Conservation (phyloP, 1,140 invertebrate genomes). For the Lanistes nyassanus region DNA sequence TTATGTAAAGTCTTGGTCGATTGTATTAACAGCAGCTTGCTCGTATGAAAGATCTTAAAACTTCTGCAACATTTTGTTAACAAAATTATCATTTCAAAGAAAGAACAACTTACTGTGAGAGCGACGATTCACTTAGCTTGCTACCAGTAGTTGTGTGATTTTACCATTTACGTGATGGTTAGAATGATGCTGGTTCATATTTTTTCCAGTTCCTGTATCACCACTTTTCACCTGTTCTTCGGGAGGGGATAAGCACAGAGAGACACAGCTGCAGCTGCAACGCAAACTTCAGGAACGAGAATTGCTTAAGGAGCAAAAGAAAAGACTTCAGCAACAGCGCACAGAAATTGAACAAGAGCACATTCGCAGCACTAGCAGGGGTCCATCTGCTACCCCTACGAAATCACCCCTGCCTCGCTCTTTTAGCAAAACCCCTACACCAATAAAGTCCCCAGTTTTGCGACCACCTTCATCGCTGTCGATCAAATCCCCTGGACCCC, state of each 20-base stretch:
- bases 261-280: conserved; percentile 75
- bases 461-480: conserved; percentile 24
- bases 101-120: too few species aligned
- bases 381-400: conserved; percentile 28
- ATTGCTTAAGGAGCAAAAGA: conserved; percentile 78
- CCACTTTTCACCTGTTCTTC: conserved; percentile 61
- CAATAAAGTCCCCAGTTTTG: conserved; percentile 15
- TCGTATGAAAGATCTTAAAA: too few species aligned
- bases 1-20: too few species aligned
- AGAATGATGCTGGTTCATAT: neutral
- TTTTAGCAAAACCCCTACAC: conserved; percentile 25
- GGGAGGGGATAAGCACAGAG: conserved; percentile 70
- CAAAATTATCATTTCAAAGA: too few species aligned
- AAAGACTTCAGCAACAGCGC: conserved; percentile 73
- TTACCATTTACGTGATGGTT: neutral
- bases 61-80: too few species aligned
- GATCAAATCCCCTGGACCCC: conserved; percentile 23
- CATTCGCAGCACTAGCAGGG: conserved; percentile 27
- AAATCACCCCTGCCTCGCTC: conserved; percentile 16
- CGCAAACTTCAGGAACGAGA: conserved; percentile 78
- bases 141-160: too few species aligned
- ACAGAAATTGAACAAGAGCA: conserved; percentile 43
- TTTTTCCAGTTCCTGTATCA: conserved; percentile 60
- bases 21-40: too few species aligned
- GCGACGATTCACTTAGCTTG: too few species aligned